Conservation (phyloP, 2,113 vertebrate genomes). For the Stomatorhinus ivindoensis region DNA sequence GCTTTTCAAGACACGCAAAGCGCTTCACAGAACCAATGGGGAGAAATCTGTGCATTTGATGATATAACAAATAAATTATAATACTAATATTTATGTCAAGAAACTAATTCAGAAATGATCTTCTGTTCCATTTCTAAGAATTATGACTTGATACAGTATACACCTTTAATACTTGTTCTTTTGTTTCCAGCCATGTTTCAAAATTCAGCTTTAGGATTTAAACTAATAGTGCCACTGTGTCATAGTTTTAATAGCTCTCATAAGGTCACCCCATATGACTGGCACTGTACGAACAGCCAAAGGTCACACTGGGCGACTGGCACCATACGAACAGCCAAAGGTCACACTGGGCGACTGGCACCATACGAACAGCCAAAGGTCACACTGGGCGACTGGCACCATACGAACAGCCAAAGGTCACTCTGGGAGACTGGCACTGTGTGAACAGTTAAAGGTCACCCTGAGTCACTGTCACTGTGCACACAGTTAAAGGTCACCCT, state of each 20-base stretch:
- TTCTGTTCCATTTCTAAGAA: not conserved
- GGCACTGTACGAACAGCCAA: not conserved
- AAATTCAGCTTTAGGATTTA: not conserved
- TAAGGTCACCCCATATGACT: not conserved
- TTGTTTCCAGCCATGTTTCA: not conserved
- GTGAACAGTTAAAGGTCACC: not conserved
- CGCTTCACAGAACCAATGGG: too few species aligned
- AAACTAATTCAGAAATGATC: not conserved
- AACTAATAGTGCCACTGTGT: not conserved
- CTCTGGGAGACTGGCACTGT: not conserved
- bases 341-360: not conserved
- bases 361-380: not conserved
- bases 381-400: not conserved
- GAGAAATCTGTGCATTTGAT: not conserved
- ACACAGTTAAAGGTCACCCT: not conserved
- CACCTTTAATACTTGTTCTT: not conserved
- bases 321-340: not conserved
- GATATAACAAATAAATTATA: not conserved
- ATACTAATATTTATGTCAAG: not conserved
- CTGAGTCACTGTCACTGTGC: not conserved
- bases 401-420: not conserved
- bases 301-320: not conserved
- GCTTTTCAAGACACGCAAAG: too few species aligned
- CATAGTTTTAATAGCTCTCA: not conserved
- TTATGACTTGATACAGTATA: not conserved